These are phyloP conservation scores for Garra rufa DNA, from an alignment of 2,113 vertebrate species.

Conservation along the genomic window DNA sequence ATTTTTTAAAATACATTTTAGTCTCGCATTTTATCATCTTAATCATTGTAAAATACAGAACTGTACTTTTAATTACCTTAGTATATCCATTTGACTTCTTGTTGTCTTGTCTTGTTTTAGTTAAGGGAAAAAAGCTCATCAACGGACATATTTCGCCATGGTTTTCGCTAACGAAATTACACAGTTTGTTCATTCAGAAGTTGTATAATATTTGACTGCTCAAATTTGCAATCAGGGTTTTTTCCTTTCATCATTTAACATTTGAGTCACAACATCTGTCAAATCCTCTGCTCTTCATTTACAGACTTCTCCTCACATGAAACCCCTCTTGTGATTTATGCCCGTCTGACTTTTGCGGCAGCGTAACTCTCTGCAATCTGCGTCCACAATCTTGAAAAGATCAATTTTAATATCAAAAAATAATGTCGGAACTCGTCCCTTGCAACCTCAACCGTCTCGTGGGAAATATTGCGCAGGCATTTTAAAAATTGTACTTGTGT, in stretches of 20 bases:
- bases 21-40: too few species aligned
- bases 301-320: slow-evolving; percentile 15
- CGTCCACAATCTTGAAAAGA: slow-evolving; percentile 46
- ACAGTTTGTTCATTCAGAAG: background rate
- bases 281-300: slow-evolving; percentile 22
- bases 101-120: too few species aligned
- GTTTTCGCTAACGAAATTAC: too few species aligned
- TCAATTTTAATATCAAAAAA: slow-evolving; percentile 52
- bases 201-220: background rate
- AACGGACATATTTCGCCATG: too few species aligned
- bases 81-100: too few species aligned
- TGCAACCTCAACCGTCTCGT: slow-evolving; percentile 30
- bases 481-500: slow-evolving; percentile 46
- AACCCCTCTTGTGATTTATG: slow-evolving; percentile 34
- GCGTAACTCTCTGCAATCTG: slow-evolving; percentile 17
- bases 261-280: slow-evolving; percentile 6
- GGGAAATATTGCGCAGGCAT: slow-evolving; percentile 51
- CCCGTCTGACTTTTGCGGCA: slow-evolving; percentile 10
- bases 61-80: too few species aligned
- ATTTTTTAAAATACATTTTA: too few species aligned
- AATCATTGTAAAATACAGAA: too few species aligned
- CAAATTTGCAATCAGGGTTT: slow-evolving; percentile 4
- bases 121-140: too few species aligned
- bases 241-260: slow-evolving; percentile 29
- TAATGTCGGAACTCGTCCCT: slow-evolving; percentile 36